A percentile compares a stretch with the other conserved stretches of the same genome.
Evolutionary conservation across 35 echinoderm and acorn worm species (phyloP).

Genomic region (Chiridota heheva): DNA sequence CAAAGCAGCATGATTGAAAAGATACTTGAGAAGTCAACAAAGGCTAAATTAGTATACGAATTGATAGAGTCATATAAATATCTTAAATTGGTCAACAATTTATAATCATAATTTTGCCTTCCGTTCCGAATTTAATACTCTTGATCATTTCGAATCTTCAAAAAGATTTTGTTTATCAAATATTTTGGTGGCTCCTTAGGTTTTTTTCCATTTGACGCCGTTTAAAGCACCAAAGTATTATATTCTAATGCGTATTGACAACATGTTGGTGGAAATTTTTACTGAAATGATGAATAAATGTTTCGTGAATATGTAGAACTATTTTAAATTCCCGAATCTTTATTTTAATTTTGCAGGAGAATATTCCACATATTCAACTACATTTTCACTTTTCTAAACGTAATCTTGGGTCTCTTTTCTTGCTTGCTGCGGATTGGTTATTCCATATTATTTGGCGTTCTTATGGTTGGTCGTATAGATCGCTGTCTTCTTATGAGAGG

Average conservation of each 20-base stretch:
- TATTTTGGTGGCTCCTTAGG: too few relatives aligned
- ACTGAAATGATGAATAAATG: background rate
- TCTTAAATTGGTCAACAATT: too few relatives aligned
- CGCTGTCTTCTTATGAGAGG: slow-evolving; percentile 70
- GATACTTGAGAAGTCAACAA: too few relatives aligned
- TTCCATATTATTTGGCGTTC: slow-evolving; percentile 57
- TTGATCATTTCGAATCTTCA: too few relatives aligned
- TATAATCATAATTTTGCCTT: too few relatives aligned
- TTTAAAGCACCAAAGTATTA: background rate
- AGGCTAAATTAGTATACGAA: too few relatives aligned
- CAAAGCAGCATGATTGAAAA: too few relatives aligned
- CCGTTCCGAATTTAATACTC: too few relatives aligned
- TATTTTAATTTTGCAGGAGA: slow-evolving; percentile 38
- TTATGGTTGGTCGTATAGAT: slow-evolving; percentile 76
- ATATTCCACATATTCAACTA: slow-evolving; percentile 62
- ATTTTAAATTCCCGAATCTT: background rate
- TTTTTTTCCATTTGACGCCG: too few relatives aligned
- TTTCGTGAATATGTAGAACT: background rate
- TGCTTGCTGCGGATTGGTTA: slow-evolving; percentile 75
- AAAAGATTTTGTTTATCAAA: too few relatives aligned
- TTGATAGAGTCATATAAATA: too few relatives aligned
- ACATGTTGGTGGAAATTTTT: background rate
- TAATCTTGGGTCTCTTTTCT: slow-evolving; percentile 67
- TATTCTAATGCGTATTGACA: background rate
- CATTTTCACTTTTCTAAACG: slow-evolving; percentile 66